phyloP scores from a whole-genome alignment of 2,888 invertebrate genomes.

The Piscicola geometra region DNA sequence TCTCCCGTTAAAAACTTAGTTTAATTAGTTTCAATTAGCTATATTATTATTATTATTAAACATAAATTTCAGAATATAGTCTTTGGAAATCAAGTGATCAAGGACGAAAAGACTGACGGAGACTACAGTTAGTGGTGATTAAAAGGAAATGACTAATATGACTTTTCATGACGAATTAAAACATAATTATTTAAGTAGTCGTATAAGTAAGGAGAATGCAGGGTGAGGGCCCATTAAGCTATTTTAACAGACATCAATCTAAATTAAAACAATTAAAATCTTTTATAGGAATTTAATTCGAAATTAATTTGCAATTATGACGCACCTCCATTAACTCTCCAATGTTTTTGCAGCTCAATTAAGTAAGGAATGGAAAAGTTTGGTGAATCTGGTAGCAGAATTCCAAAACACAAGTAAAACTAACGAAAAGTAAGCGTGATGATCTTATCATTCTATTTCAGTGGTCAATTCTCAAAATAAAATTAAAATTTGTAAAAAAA shows the following conservation, averaged over 20 bases:
- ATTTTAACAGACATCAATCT: too few relatives aligned
- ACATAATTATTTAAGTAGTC: not conserved
- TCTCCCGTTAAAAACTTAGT: too few relatives aligned
- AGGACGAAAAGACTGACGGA: not conserved
- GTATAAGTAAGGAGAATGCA: not conserved
- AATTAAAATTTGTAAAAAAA: not conserved
- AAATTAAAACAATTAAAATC: too few relatives aligned
- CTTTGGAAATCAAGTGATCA: conserved; percentile 5
- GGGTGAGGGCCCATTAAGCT: not conserved
- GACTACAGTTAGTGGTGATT: not conserved
- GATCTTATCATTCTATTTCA: too few relatives aligned
- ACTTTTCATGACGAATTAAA: not conserved
- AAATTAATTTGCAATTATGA: too few relatives aligned
- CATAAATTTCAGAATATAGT: conserved; percentile 8
- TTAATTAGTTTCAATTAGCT: too few relatives aligned
- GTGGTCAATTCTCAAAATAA: too few relatives aligned
- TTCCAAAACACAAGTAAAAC: not conserved
- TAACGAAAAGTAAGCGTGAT: not conserved
- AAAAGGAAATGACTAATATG: not conserved
- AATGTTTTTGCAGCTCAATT: conserved; percentile 11
- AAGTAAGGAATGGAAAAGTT: conserved; percentile 29
- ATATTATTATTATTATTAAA: too few relatives aligned
- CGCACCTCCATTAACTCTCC: too few relatives aligned
- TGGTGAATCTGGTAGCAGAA: conserved; percentile 30
- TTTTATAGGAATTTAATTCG: too few relatives aligned